Base-by-base conservation (phyloP, 2,888 invertebrate genomes). In the Lumbricus terrestris region DNA sequence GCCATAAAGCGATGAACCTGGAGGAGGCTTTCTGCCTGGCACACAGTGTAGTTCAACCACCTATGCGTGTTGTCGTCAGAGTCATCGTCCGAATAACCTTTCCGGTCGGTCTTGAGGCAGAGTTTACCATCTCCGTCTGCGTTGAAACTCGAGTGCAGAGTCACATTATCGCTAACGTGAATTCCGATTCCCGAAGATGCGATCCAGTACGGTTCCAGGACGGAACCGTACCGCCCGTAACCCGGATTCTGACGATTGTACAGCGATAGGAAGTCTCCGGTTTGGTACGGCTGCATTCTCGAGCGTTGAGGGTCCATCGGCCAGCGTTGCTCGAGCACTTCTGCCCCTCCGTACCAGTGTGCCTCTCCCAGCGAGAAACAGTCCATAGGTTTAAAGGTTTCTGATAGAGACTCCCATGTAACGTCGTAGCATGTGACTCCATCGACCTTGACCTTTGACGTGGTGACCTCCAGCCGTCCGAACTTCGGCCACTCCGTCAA, bases 341-440 rank as follows among this genome's bases (percentile, higher is more conserved):
- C 97, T 0, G 98, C 97, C 0, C 97, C 98, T 0, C 98, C 98
- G 93, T 97, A 97, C 97, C 97, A 97, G 93, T 96, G 96, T 5
- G 93, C 90, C n/a, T 42, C 54, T 33, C 88, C 47, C 90, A 92
- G 89, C 83, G 88, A 83, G 89, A 91, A 91, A 85, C 85, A 82
- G 83, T 91, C 91, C 37, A 89, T 37, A 23, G 90, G 37, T n/a
- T 82, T 88, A n/a, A 69, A 69, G n/a, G 13, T n/a, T n/a, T 69
- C 35, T 33, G 85, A 85, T 1, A 37, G 35, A 20, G 85, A 85
- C 85, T 37, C 35, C 85, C 85, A 85, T 18, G 85, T 18, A 6
- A 85, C 85, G 85, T 85, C 23, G 85, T 85, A 85, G 85, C 85
- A 85, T 34, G 37, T 23, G 35, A 85, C 35, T 35, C 37, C 85